phyloP scores from a whole-genome alignment of 2,797 vertebrate species.

The Hippopotamyrus pictus region DNA sequence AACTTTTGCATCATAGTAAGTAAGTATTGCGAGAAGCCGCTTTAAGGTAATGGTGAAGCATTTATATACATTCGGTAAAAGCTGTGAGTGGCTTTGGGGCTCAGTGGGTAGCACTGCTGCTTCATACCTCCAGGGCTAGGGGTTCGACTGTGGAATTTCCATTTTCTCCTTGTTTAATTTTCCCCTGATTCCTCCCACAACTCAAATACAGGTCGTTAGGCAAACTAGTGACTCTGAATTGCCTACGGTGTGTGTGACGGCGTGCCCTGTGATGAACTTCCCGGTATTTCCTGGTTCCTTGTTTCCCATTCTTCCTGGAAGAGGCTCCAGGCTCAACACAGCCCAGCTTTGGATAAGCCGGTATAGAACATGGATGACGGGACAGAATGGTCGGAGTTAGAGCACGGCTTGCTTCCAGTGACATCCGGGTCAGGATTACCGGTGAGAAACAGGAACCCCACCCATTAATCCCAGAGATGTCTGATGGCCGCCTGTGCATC shows the following conservation, averaged over 20 bases:
- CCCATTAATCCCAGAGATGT: background rate
- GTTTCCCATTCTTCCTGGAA: background rate
- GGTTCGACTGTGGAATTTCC: background rate
- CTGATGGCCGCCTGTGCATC: background rate
- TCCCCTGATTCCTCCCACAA: background rate
- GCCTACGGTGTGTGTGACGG: background rate
- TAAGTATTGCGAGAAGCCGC: background rate
- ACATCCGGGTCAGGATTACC: background rate
- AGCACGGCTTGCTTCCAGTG: background rate
- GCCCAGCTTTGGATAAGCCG: background rate
- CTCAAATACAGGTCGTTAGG: background rate
- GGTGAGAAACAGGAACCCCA: background rate
- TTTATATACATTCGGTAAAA: background rate
- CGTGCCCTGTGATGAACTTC: background rate
- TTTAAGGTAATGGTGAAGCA: background rate
- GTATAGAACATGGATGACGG: background rate
- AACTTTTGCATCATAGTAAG: background rate
- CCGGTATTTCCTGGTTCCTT: background rate
- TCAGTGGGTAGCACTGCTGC: background rate
- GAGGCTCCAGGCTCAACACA: background rate
- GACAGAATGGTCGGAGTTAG: background rate
- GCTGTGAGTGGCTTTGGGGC: background rate
- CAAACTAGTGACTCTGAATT: background rate
- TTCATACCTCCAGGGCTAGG: background rate
- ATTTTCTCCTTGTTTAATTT: background rate